Base-by-base conservation (phyloP, 2,113 vertebrate species). In the Periophthalmodon schlosseri region DNA sequence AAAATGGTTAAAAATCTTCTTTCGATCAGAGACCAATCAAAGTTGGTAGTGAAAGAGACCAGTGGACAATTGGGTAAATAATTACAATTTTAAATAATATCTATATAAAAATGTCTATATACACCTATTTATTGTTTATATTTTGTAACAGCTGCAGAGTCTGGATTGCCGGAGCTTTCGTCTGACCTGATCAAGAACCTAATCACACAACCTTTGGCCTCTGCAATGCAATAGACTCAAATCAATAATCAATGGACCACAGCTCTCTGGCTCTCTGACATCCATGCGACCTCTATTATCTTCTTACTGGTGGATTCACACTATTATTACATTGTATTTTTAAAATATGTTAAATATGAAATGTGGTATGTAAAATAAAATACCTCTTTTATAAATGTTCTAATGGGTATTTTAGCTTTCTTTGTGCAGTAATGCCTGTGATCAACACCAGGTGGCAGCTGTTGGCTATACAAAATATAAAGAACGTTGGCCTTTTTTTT, bases 61-160 rank as follows among this genome's bases (percentile, higher is more conserved):
- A 95, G 94, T 76, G 57, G 82, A 7, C 82, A 79, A 72, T 57
- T 95, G 68, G 92, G 94, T 94, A 90, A 91, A 44, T 1, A 23
- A 47, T 75, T 61, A 47, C 72, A 49, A 12, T 16, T 7, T 61
- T 67, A 64, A 2, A 16, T 66, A 9, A 23, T 74, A 68, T 54
- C 4, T 33, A 13, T 52, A 4, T 57, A 58, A 47, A 16, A 33
- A 72, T 77, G 36, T 13, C 3, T 34, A 34, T 36, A 49, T 28
- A 61, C 5, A 46, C 75, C 7, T 58, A 6, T 10, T 4, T 34
- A 44, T 46, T 64, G 2, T 18, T 72, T 54, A 23, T 76, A 68
- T 79, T 69, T 71, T 5, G 16, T 73, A 34, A 15, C 79, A 94
- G 93, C 81, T 36, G 78, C 84, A 50, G 77, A 83, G 3, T 90